Evolutionary conservation across 2,797 vertebrate genomes (phyloP).

Genomic region (Phrynocephalus vlangalii): DNA sequence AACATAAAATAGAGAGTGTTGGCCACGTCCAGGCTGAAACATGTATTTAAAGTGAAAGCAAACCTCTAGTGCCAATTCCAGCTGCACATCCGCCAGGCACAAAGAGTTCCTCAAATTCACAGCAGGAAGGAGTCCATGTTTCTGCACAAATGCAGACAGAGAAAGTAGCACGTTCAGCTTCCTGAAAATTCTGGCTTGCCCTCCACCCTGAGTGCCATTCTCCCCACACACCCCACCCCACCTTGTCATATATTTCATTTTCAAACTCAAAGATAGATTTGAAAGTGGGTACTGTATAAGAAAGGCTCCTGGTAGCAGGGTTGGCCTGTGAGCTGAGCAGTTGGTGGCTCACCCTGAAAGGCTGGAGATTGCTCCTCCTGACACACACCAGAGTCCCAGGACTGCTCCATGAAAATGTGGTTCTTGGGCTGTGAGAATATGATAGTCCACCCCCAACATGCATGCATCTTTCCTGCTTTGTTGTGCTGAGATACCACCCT

Average conservation of each 20-base stretch:
- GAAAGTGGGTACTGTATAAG: not conserved
- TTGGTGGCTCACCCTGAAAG: too few relatives aligned
- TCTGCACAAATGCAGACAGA: not conserved
- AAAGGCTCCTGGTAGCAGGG: too few relatives aligned
- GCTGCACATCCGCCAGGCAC: not conserved
- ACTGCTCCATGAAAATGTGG: too few relatives aligned
- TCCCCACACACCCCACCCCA: not conserved
- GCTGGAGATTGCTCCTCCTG: too few relatives aligned
- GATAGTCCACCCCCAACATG: too few relatives aligned
- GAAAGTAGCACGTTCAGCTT: not conserved
- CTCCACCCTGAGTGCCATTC: not conserved
- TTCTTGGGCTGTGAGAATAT: too few relatives aligned
- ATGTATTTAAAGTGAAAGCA: not conserved
- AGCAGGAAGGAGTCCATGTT: not conserved
- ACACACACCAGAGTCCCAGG: too few relatives aligned
- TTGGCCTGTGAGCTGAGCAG: too few relatives aligned
- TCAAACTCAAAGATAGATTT: not conserved
- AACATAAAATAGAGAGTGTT: not conserved
- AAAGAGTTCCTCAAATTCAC: not conserved
- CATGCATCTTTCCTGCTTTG: too few relatives aligned
- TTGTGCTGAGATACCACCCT: too few relatives aligned
- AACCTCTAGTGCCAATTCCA: too few relatives aligned
- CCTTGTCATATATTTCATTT: not conserved
- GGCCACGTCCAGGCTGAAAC: fast-evolving
- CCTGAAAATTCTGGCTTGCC: not conserved